Percentiles rank a stretch among this genome's conserved stretches.
Evolutionary conservation across 2,888 invertebrate genomes (phyloP).

Genomic region (Ormyrus rosae): DNA sequence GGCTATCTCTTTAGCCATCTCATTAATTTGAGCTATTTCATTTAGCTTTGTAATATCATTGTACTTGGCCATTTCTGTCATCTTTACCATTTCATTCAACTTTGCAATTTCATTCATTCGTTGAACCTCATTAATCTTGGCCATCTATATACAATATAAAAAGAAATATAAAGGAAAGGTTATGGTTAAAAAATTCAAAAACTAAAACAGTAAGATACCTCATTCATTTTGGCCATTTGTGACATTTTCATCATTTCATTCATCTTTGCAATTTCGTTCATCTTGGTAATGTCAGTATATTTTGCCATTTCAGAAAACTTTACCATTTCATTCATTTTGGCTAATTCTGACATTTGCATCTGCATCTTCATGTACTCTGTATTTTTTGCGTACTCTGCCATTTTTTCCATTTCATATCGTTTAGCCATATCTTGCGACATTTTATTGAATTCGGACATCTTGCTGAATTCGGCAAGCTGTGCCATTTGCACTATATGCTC

Average conservation of each 20-base stretch:
- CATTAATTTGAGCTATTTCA: conserved; percentile 73
- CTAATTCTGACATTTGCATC: conserved; percentile 68
- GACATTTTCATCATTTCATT: conserved; percentile 73
- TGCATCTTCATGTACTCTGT: conserved; percentile 74
- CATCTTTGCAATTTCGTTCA: conserved; percentile 73
- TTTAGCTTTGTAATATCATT: conserved; percentile 70
- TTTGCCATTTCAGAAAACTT: conserved; percentile 74
- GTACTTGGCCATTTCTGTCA: conserved; percentile 74
- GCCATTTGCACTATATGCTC: conserved; percentile 75
- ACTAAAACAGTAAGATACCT: conserved; percentile 60
- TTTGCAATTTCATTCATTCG: conserved; percentile 74
- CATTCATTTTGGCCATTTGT: conserved; percentile 74
- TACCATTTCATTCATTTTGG: conserved; percentile 73
- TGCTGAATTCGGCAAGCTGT: conserved; percentile 73
- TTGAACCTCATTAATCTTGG: conserved; percentile 73
- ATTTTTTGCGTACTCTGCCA: conserved; percentile 73
- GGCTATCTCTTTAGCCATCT: conserved; percentile 74
- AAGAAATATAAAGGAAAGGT: no score
- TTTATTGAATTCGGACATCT: conserved; percentile 73
- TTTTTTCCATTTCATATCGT: conserved; percentile 74
- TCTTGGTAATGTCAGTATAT: conserved; percentile 71
- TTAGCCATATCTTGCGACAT: conserved; percentile 74
- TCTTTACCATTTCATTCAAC: conserved; percentile 74
- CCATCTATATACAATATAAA: conserved; percentile 63
- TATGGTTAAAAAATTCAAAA: no score